These are phyloP conservation scores for Temnothorax unifasciatus DNA, from an alignment of 2,888 invertebrate genomes.

Conservation along the genomic window DNA sequence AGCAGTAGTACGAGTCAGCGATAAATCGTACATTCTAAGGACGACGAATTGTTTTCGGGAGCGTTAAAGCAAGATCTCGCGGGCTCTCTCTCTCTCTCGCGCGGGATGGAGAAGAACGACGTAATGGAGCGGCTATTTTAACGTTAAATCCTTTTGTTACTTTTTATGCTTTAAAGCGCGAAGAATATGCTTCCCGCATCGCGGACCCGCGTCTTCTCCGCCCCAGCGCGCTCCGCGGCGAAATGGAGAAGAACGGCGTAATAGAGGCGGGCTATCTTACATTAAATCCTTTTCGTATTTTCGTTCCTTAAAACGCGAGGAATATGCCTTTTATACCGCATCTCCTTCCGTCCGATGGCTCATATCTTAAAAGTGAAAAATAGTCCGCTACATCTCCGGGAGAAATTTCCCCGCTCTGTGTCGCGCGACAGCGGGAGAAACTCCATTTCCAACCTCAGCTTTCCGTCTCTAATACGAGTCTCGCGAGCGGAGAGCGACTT, in stretches of 20 bases:
- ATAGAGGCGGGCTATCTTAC: conserved; percentile 1
- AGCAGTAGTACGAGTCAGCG: conserved; percentile 1
- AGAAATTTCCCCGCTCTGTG: conserved; percentile 3
- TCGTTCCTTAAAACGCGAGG: conserved; percentile 14
- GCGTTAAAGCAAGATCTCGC: not conserved
- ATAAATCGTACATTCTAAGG: conserved; percentile 24
- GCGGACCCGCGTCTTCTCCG: not conserved
- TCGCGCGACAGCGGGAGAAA: conserved; percentile 5
- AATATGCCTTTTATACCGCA: conserved; percentile 10
- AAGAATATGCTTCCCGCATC: not conserved
- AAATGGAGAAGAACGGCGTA: not conserved
- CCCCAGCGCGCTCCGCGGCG: not conserved
- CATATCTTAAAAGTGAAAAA: conserved; percentile 45
- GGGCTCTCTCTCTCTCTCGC: not conserved
- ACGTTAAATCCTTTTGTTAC: conserved; percentile 13
- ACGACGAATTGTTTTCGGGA: not conserved
- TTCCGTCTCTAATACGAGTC: conserved; percentile 23
- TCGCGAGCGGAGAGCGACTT: conserved; percentile 40
- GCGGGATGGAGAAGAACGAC: not conserved
- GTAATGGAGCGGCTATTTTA: conserved; percentile 1
- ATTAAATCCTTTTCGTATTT: conserved; percentile 13
- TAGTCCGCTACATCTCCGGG: conserved; percentile 30
- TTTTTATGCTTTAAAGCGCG: not conserved
- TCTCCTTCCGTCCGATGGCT: conserved; percentile 4
- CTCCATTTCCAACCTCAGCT: conserved; percentile 23